Percentiles rank a stretch among this genome's conserved stretches.
These are phyloP conservation scores for Actinostola sp. DNA, from an alignment of 92 coral and sea anemone genomes.

Conservation along the genomic window DNA sequence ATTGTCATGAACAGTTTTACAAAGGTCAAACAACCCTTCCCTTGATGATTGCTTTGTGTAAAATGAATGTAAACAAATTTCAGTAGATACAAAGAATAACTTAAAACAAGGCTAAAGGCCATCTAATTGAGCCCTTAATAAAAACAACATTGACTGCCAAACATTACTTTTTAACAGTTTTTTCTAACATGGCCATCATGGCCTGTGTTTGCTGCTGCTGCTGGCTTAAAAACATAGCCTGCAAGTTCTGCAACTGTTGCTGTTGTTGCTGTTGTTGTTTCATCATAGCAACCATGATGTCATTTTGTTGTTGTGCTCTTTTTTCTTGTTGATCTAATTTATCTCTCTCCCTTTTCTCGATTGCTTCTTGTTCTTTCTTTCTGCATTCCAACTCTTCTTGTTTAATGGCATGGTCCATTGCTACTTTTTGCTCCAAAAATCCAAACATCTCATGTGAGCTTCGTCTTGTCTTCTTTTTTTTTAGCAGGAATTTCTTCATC, in stretches of 20 bases:
- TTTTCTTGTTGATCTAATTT: slow-evolving; percentile 7
- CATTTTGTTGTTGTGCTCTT: slow-evolving; percentile 34
- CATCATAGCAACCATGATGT: slow-evolving; percentile 24
- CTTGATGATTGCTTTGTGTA: no score
- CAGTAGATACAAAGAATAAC: no score
- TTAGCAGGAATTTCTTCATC: slow-evolving; percentile 18
- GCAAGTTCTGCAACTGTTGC: slow-evolving; percentile 49
- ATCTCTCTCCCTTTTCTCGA: slow-evolving; percentile 31
- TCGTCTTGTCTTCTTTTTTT: slow-evolving; percentile 34
- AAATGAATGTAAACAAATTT: no score
- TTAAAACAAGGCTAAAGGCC: background rate
- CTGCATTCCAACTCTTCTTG: slow-evolving; percentile 13
- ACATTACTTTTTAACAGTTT: no score
- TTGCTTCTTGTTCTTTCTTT: slow-evolving; percentile 31
- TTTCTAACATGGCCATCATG: background rate
- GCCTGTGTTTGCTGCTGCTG: slow-evolving; percentile 42
- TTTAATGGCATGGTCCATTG: slow-evolving; percentile 22
- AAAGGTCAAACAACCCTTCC: no score
- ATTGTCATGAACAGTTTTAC: no score
- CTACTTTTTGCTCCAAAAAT: slow-evolving; percentile 34
- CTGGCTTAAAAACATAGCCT: slow-evolving; percentile 48
- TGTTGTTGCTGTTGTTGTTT: slow-evolving; percentile 39
- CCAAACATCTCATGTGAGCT: slow-evolving; percentile 42
- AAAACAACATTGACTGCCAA: no score
- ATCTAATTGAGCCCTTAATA: no score